Evolutionary conservation across 2,888 invertebrate species (phyloP).

Genomic region (Rhopalosiphum nymphaeae): DNA sequence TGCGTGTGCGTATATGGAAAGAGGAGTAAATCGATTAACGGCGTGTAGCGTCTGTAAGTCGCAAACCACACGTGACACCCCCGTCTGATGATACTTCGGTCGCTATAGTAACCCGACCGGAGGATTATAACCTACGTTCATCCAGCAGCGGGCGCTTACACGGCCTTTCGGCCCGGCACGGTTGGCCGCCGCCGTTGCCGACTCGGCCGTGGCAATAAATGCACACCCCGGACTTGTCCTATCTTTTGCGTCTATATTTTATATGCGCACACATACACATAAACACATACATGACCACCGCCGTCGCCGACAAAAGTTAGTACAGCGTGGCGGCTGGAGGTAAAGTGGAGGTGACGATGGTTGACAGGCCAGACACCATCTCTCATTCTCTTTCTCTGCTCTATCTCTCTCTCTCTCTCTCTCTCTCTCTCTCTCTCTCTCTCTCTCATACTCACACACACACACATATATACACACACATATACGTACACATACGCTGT

Average conservation of each 20-base stretch:
- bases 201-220: constrained; percentile 24
- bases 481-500: too few species aligned
- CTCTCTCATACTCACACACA: too few species aligned
- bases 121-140: constrained; percentile 64
- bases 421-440: background rate
- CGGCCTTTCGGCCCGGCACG: constrained; percentile 56
- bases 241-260: background rate
- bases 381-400: background rate
- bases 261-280: background rate
- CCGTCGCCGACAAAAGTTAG: background rate
- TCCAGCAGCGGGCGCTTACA: constrained; percentile 21
- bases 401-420: background rate
- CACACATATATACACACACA: too few species aligned
- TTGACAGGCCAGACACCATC: background rate
- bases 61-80: constrained; percentile 65
- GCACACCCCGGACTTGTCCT: background rate
- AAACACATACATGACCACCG: background rate
- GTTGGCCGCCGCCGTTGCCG: background rate
- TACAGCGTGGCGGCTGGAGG: background rate
- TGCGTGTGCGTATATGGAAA: constrained; percentile 20
- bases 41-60: constrained; percentile 65
- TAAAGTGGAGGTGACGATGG: background rate
- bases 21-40: constrained; percentile 64
- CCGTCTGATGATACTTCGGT: constrained; percentile 64
- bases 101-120: constrained; percentile 57